A percentile compares a stretch with the other conserved stretches of the same genome.
These are phyloP conservation scores for Aurelia aurita DNA, from an alignment of 30 jellyfish, hydroid and myxozoan genomes.

Conservation along the genomic window DNA sequence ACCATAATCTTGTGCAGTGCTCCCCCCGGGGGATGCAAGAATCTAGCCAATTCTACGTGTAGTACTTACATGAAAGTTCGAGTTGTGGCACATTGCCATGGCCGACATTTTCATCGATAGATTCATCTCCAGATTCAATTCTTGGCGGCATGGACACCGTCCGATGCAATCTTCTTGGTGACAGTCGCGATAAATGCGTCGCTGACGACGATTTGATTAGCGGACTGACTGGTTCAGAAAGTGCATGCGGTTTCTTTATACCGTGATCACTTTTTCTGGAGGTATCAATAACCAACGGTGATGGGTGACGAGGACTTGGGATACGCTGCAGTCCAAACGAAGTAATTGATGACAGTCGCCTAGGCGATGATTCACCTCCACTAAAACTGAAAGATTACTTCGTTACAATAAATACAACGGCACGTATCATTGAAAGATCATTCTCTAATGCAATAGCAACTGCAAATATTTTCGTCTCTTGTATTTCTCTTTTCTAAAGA, in stretches of 20 bases:
- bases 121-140: constrained; percentile 59
- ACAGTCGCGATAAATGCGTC: constrained; percentile 3
- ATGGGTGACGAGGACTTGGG: constrained; percentile 99
- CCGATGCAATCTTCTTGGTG: constrained; percentile 77
- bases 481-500: no score
- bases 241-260: constrained; percentile 16
- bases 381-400: constrained; percentile 70
- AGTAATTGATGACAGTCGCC: constrained; percentile 78
- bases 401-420: neutral
- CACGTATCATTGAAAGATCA: neutral
- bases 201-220: constrained; percentile 53
- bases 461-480: no score
- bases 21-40: no score
- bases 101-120: constrained; percentile 1
- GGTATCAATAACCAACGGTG: constrained; percentile 94
- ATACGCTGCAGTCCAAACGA: constrained; percentile 91
- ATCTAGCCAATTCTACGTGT: neutral
- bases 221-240: constrained; percentile 91
- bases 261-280: constrained; percentile 37
- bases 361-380: constrained; percentile 92
- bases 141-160: constrained; percentile 97
- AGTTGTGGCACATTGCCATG: constrained; percentile 34
- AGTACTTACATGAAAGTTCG: constrained; percentile 75
- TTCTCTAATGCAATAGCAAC: no score
- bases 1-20: no score